Evolutionary conservation across 30 jellyfish, hydroid and myxozoan genomes (phyloP).

Genomic region (Turritopsis dohrnii): DNA sequence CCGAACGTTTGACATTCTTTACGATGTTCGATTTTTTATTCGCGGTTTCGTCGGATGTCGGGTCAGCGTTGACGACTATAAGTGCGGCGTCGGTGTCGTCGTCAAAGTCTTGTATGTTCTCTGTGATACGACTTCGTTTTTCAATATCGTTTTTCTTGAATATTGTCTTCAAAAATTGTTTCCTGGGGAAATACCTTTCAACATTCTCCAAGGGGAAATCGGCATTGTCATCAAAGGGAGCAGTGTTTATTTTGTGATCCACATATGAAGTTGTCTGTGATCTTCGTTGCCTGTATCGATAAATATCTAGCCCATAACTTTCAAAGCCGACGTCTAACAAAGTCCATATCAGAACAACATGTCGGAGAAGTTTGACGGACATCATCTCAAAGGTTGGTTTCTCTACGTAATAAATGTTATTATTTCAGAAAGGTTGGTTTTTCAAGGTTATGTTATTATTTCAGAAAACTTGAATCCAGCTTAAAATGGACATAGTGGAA

Average conservation of each 20-base stretch:
- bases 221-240: background rate
- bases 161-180: background rate
- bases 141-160: background rate
- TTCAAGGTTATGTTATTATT: no score
- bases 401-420: background rate
- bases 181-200: background rate
- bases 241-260: background rate
- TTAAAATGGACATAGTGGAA: no score
- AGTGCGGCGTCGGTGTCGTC: conserved; percentile 22
- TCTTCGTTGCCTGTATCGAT: background rate
- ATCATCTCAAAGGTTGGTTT: background rate
- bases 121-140: conserved; percentile 12
- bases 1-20: background rate
- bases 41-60: conserved; percentile 1
- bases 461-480: no score
- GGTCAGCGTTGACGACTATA: conserved; percentile 26
- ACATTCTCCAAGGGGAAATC: background rate
- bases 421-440: no score
- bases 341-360: background rate
- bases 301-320: background rate
- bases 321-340: background rate
- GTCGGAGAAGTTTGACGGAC: background rate
- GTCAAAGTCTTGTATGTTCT: background rate
- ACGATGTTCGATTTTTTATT: conserved; percentile 14
- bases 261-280: background rate